These are phyloP conservation scores for Schrankia costaestrigalis DNA, from an alignment of 2,888 invertebrate species.

Conservation along the genomic window DNA sequence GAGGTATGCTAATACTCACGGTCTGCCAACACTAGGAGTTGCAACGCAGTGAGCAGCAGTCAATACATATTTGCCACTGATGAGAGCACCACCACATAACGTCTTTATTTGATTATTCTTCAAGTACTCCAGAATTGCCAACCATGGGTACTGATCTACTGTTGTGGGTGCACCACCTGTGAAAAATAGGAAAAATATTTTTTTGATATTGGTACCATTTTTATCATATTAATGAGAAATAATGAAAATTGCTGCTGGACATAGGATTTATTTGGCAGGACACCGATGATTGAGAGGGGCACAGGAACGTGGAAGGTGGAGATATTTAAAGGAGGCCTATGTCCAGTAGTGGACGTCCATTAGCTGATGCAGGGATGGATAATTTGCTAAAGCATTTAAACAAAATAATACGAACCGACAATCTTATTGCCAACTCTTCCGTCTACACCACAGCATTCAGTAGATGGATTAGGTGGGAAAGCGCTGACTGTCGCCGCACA, in stretches of 20 bases:
- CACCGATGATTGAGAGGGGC: too few relatives aligned
- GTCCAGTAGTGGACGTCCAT: too few relatives aligned
- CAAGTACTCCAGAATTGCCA: conserved; percentile 71
- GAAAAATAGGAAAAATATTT: too few relatives aligned
- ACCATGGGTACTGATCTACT: conserved; percentile 81
- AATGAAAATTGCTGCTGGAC: too few relatives aligned
- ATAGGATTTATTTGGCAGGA: too few relatives aligned
- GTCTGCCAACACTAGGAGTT: conserved; percentile 52
- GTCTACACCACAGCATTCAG: conserved; percentile 58
- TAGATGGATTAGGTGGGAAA: conserved; percentile 41
- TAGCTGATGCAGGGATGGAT: too few relatives aligned
- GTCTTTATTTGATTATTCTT: conserved; percentile 34
- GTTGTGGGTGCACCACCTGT: conserved; percentile 53
- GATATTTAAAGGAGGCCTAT: too few relatives aligned
- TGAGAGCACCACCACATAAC: conserved; percentile 66
- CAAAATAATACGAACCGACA: conserved; percentile 35
- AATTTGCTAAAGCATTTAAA: neutral
- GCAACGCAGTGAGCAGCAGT: conserved; percentile 80
- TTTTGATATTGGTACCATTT: too few relatives aligned
- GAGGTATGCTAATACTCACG: conserved; percentile 69
- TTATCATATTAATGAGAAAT: too few relatives aligned
- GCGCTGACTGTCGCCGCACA: conserved; percentile 28
- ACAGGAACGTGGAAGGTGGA: too few relatives aligned
- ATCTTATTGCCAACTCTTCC: conserved; percentile 44
- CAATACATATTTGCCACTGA: conserved; percentile 74